Evolutionary conservation across 2,888 invertebrate species (phyloP).

Genomic region (Priapulus caudatus): DNA sequence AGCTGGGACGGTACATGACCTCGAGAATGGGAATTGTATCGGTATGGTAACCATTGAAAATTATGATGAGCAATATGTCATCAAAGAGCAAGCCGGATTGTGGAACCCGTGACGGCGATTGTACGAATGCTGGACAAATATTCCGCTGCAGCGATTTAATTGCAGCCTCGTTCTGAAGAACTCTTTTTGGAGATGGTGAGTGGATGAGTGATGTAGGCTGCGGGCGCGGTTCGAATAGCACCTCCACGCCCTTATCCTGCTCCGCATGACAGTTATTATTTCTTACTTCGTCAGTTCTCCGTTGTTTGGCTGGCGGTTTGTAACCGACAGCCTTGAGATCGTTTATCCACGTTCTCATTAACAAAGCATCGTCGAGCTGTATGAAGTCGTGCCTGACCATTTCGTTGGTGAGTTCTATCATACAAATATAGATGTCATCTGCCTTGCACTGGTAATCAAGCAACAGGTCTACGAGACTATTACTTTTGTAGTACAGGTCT

Average conservation of each 20-base stretch:
- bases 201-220: not conserved
- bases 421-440: not conserved
- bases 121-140: too few species aligned
- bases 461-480: not conserved
- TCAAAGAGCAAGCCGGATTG: not conserved
- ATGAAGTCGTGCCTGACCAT: not conserved
- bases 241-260: too few species aligned
- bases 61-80: not conserved
- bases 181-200: not conserved
- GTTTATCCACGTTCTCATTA: not conserved
- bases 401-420: not conserved
- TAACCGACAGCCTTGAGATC: not conserved
- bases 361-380: not conserved
- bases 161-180: not conserved
- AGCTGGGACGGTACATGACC: not conserved
- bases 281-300: not conserved
- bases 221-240: not conserved
- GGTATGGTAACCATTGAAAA: not conserved
- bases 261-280: not conserved
- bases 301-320: not conserved
- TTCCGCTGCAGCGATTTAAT: too few species aligned
- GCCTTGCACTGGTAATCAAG: not conserved
- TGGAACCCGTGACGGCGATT: not conserved
- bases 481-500: slow-evolving; percentile 20
- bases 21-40: not conserved